Conservation (phyloP, 2,888 invertebrate species). For the Meta bourneti region DNA sequence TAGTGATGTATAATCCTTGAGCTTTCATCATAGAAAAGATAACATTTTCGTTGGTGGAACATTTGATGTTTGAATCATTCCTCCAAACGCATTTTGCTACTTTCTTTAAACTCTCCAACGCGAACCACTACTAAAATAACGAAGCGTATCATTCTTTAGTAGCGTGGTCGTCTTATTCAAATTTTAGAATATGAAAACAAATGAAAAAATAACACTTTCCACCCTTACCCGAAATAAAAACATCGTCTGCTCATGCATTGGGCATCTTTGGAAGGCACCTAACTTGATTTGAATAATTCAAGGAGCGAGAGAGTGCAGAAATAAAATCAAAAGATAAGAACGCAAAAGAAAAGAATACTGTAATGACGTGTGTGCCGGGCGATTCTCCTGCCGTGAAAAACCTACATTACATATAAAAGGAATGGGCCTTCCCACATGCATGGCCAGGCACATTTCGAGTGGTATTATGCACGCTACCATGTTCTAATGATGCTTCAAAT, state of each 20-base stretch:
- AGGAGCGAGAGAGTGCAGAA: background rate
- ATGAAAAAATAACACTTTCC: background rate
- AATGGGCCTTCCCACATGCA: conserved; percentile 16
- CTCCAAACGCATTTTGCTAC: background rate
- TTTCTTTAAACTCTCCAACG: background rate
- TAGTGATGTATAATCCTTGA: too few relatives aligned
- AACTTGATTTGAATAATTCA: conserved; percentile 26
- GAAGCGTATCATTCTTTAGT: background rate
- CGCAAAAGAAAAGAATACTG: background rate
- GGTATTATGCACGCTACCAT: conserved; percentile 12
- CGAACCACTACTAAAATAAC: background rate
- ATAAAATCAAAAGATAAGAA: background rate
- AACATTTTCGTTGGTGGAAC: background rate
- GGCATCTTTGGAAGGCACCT: background rate
- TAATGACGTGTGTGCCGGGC: conserved; percentile 11
- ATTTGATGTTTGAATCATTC: background rate
- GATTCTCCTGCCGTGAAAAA: background rate
- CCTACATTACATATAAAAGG: conserved; percentile 11
- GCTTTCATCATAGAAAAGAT: too few relatives aligned
- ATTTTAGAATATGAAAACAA: background rate
- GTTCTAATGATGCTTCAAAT: conserved; percentile 48
- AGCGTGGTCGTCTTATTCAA: background rate
- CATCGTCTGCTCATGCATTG: background rate
- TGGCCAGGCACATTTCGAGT: background rate
- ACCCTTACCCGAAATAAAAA: background rate